Conservation (phyloP, 2,888 invertebrate genomes). For the Allacma fusca region DNA sequence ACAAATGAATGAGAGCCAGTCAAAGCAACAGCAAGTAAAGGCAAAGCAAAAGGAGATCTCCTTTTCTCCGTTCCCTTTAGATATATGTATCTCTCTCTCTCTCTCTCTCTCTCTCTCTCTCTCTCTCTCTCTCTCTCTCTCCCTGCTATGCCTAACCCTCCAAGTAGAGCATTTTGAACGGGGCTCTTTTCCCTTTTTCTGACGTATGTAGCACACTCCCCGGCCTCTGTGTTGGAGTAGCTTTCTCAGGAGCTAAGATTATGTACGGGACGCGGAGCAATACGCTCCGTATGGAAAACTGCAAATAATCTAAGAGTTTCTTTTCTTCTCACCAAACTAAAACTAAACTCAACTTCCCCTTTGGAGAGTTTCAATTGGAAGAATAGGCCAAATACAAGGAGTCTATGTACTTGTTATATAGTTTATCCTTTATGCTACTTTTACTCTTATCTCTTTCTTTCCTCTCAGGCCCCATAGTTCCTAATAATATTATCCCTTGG, state of each 20-base stretch:
- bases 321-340: slow-evolving; percentile 47
- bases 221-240: too few relatives aligned
- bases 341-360: slow-evolving; percentile 46
- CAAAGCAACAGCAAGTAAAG: slow-evolving; percentile 33
- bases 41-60: slow-evolving; percentile 14
- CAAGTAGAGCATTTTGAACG: too few relatives aligned
- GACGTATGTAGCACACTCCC: too few relatives aligned
- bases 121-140: too few relatives aligned
- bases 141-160: too few relatives aligned
- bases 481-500: slow-evolving; percentile 19
- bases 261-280: too few relatives aligned
- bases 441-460: slow-evolving; percentile 42
- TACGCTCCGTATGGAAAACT: slow-evolving; percentile 40
- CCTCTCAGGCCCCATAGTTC: slow-evolving; percentile 22
- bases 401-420: slow-evolving; percentile 37
- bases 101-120: not conserved
- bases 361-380: slow-evolving; percentile 40
- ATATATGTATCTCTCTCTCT: too few relatives aligned
- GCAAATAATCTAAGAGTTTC: slow-evolving; percentile 47
- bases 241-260: too few relatives aligned
- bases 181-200: not conserved
- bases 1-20: slow-evolving; percentile 46
- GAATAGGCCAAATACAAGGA: slow-evolving; percentile 37
- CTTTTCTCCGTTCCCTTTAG: slow-evolving; percentile 1
- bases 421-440: slow-evolving; percentile 43